Evolutionary conservation across 2,113 vertebrate genomes (phyloP), one percentile per base, ranked within the genome.

Genomic region (Cynocephalus volans): DNA sequence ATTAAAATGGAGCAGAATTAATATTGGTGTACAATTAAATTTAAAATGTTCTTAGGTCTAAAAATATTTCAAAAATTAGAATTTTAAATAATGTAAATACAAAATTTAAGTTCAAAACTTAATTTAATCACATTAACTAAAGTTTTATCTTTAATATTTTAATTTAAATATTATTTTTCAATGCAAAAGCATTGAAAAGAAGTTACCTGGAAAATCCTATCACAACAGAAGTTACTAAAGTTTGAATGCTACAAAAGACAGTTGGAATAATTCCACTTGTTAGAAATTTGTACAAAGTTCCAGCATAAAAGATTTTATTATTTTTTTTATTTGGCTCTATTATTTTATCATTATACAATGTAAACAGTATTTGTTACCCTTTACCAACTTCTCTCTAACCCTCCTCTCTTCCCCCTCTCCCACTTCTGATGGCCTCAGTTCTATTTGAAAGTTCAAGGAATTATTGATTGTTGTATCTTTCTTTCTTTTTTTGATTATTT

Each of bases 101-200:
- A 81, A 95, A 72, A 31, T 85, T 81, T 82, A 76, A 80, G 76
- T 65, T 56, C 67, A 75, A 94, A 92, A 17, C 73, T 62, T 89
- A 88, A 36, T 12, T 70, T 67, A 94, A 58, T 93, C n/a, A 72
- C 2, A 58, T 56, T 88, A 33, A 95, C 93, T 95, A n/a, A 89
- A 90, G 6, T 80, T 41, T 41, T 41, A 41, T 41, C 41, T 86
- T 54, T n/a, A n/a, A n/a, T n/a, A 28, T 3, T 54, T 94, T 92
- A 56, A 60, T 58, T 90, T 69, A 81, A 88, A 60, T 65, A 9
- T 89, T 93, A 92, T 18, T 21, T 93, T 67, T 86, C 54, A 33
- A 45, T 77, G 81, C 23, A 41, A 70, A 92, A 54, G 26, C 18
- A 73, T 33, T 80, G 41, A 45, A 87, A 93, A 14, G 0, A 86